Evolutionary conservation across 1,140 invertebrate genomes (phyloP), one percentile per base, ranked within the genome.

Genomic region (Planococcus citri): DNA sequence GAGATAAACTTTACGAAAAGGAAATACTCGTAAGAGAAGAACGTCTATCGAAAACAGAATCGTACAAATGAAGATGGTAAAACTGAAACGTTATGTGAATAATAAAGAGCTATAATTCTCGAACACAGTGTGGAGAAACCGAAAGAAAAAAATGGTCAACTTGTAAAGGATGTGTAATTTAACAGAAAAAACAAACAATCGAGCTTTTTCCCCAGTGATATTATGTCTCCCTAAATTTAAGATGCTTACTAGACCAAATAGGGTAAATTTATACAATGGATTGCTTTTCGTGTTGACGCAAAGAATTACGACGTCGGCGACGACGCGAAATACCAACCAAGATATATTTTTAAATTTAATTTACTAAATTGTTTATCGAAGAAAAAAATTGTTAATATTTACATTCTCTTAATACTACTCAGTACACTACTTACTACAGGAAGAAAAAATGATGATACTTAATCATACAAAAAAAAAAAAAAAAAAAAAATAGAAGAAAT

Each of bases 141-240:
- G 41, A 3, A 51, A 9, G 17, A 51, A 51, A 51, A 51, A 51
- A 51, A 20, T 51, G 41, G 41, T 51, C 41, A 51, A 51, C n/a
- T 20, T 20, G 10, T 51, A 51, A 51, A 20, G 41, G 41, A 51
- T 51, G 41, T 51, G 41, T 51, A 51, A 51, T 51, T 51, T 51
- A 51, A 51, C n/a, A 51, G 41, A 51, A 51, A 51, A 51, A 51
- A 51, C 41, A 51, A 51, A 51, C 41, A 20, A 51, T 51, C 41
- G 41, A 51, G 41, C 41, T 51, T 51, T 37, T 51, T 17, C 41
- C 41, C n/a, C 17, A 51, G 41, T 17, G 41, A 51, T 51, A 51
- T 51, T 20, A 51, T 51, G 41, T 51, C 41, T 51, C 41, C n/a
- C 41, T 20, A 51, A 51, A 51, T 51, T 51, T 51, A 51, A 51